phyloP scores from a whole-genome alignment of 2,888 invertebrate genomes.

The Leptarthrus brevirostris region DNA sequence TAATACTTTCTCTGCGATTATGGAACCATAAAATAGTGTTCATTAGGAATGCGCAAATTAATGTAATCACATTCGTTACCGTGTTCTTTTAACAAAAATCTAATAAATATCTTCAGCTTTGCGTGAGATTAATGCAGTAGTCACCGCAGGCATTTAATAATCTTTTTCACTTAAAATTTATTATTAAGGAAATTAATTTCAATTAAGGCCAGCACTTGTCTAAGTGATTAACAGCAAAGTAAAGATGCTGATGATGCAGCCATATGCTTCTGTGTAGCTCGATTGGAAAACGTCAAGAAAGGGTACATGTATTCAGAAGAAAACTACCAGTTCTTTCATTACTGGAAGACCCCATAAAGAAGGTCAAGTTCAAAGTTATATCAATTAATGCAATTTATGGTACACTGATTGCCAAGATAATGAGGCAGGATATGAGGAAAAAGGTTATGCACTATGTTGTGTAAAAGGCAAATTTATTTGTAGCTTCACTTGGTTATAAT shows the following conservation, averaged over 20 bases:
- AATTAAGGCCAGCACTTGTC: constrained; percentile 31
- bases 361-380: constrained; percentile 36
- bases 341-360: constrained; percentile 1
- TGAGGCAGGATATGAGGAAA: not conserved
- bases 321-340: not conserved
- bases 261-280: not conserved
- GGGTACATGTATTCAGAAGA: not conserved
- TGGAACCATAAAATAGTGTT: no score
- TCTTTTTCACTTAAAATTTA: constrained; percentile 10
- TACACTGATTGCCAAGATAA: not conserved
- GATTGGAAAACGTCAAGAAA: not conserved
- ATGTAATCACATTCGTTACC: no score
- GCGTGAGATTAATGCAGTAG: constrained; percentile 32
- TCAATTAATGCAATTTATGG: constrained; percentile 26
- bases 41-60: no score
- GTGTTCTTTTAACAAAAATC: no score
- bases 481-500: no score
- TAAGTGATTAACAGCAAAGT: constrained; percentile 16
- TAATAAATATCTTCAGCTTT: not conserved
- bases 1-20: no score
- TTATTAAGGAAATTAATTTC: constrained; percentile 29
- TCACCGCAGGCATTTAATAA: constrained; percentile 9
- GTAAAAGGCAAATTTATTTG: no score
- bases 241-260: not conserved
- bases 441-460: no score